Base-by-base conservation (phyloP, 2,888 invertebrate species). In the Leucoptera coffeella region DNA sequence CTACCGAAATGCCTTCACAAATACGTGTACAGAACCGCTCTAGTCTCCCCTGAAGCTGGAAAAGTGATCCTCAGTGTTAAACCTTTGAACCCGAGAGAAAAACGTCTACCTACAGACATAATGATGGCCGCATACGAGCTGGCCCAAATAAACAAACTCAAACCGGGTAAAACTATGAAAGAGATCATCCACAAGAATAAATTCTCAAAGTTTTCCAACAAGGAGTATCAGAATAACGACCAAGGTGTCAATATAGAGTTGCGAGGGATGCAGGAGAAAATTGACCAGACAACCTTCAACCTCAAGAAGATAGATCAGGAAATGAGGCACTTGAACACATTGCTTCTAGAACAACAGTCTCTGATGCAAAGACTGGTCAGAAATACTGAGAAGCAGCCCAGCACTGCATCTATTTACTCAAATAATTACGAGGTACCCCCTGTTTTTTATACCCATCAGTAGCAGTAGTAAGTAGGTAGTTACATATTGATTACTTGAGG, bases 41-140 rank as follows among this genome's bases (percentile, higher is more conserved):
- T 87, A 14, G 83, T 89, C 0, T 80, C 88, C 1, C 88, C 88
- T 0, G 84, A 85, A 40, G 86, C 86, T 1, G 83, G 88, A 17
- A 75, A 87, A 37, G 87, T 85, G 1, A 87, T 88, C 14, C 48
- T 88, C 12, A 85, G 85, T 36, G 88, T 89, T 0, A 85, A 87
- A 45, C 88, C 88, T 0, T 53, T 88, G 22, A 88, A 88, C 58
- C 87, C 86, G 0, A 73, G 85, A 14, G 88, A 89, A 43, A 86
- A 83, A 40, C 73, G 88, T 27, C 55, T 89, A 21, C 89, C 88
- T 0, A 77, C 80, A 12, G 85, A 87, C 29, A 82, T 88, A 29
- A 74, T 88, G 47, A 80, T 82, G 64, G 78, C 83, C 2, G 88
- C 87, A 1, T 83, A 87, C 38, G 85, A 87, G 41, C 73, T 87